phyloP scores from a whole-genome alignment of 2,797 vertebrate species.

The Phylloscopus collybita region DNA sequence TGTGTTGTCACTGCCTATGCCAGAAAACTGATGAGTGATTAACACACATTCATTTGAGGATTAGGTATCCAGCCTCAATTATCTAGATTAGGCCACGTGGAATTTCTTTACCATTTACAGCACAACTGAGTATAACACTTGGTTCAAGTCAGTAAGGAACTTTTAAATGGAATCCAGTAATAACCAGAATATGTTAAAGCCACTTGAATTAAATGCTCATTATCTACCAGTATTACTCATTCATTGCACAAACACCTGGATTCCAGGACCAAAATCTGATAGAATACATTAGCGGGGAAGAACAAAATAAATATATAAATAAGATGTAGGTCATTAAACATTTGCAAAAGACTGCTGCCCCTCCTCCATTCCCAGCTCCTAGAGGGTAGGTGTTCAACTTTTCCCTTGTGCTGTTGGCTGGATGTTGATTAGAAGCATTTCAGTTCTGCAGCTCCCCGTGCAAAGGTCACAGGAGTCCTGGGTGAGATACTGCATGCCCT shows the following conservation, averaged over 20 bases:
- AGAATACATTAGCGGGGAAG: background rate
- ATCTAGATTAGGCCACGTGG: background rate
- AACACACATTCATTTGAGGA: background rate
- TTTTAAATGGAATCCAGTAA: constrained; percentile 10
- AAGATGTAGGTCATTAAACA: background rate
- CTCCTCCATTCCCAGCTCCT: background rate
- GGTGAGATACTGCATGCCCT: background rate
- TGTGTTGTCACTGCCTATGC: background rate
- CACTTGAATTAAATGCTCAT: background rate
- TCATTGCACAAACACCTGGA: constrained; percentile 34
- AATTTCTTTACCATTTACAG: constrained; percentile 19
- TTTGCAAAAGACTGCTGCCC: background rate
- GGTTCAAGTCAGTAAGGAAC: background rate
- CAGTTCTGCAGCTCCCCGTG: background rate
- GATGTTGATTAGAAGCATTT: background rate
- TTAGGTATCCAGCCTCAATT: constrained; percentile 36
- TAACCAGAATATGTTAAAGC: background rate
- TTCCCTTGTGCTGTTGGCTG: background rate
- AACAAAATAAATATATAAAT: background rate
- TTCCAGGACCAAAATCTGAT: background rate
- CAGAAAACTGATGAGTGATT: constrained; percentile 30
- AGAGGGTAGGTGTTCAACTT: background rate
- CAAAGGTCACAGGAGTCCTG: background rate
- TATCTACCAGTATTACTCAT: constrained; percentile 5
- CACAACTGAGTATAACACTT: background rate